These are phyloP conservation scores for Entomobrya multifasciata DNA, from an alignment of 2,888 invertebrate species.

Conservation along the genomic window DNA sequence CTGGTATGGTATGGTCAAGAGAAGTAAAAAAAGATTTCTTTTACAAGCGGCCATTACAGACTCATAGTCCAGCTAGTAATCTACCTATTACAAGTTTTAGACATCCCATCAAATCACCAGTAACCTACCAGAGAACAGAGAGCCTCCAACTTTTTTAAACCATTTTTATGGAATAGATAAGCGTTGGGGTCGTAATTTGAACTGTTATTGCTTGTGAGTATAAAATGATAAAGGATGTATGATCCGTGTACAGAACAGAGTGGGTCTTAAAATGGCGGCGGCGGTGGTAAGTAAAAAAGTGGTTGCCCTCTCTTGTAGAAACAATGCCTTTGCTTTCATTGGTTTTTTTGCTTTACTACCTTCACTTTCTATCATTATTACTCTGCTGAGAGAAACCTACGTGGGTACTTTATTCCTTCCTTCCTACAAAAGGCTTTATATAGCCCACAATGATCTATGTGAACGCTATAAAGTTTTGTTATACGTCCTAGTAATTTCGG, in stretches of 20 bases:
- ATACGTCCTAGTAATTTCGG: background rate
- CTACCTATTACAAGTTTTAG: conserved; percentile 65
- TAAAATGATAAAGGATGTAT: conserved; percentile 47
- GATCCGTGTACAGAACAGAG: conserved; percentile 19
- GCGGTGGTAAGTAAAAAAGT: conserved; percentile 18
- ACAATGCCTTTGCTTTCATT: background rate
- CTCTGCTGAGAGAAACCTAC: conserved; percentile 1
- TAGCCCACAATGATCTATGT: too few species aligned
- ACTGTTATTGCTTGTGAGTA: conserved; percentile 56
- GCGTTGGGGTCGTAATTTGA: conserved; percentile 60
- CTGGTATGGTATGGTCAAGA: background rate
- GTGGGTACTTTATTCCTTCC: background rate
- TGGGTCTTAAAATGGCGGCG: conserved; percentile 40
- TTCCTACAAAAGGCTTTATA: background rate
- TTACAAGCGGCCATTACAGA: conserved; percentile 55
- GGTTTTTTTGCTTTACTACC: conserved; percentile 40
- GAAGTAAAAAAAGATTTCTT: conserved; percentile 38
- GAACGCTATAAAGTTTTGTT: background rate
- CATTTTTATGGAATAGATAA: conserved; percentile 68
- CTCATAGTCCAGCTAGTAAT: conserved; percentile 49
- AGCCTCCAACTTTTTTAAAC: conserved; percentile 33
- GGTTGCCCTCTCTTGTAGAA: background rate
- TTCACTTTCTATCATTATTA: conserved; percentile 5
- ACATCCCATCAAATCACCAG: conserved; percentile 60
- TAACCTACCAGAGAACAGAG: background rate